phyloP scores from a whole-genome alignment of 2,113 vertebrate genomes.

The Oreotrochilus melanogaster region DNA sequence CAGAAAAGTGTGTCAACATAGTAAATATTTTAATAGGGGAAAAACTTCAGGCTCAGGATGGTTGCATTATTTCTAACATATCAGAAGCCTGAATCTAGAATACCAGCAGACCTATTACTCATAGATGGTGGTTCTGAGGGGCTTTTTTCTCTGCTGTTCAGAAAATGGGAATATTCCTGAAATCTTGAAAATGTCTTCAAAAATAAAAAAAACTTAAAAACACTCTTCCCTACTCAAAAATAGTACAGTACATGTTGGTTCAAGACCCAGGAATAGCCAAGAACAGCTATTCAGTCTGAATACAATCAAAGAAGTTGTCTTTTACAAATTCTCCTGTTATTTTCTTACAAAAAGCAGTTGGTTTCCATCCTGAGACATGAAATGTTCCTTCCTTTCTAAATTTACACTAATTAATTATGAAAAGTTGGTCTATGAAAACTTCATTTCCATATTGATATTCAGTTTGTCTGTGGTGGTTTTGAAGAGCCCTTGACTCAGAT shows the following conservation, averaged over 20 bases:
- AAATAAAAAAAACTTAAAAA: background rate
- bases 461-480: background rate
- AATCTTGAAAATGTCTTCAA: background rate
- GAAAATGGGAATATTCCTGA: background rate
- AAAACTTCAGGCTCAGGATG: rapidly evolving
- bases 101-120: background rate
- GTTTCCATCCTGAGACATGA: background rate
- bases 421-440: background rate
- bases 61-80: background rate
- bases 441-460: background rate
- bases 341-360: background rate
- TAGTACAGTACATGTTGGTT: background rate
- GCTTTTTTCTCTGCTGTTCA: background rate
- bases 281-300: background rate
- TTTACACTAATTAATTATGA: background rate
- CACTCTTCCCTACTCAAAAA: background rate
- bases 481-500: background rate
- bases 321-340: background rate
- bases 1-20: background rate
- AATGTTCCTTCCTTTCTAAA: background rate
- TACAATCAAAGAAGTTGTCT: background rate
- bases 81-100: background rate
- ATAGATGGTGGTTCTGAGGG: background rate
- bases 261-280: background rate
- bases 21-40: background rate